Percentiles rank a stretch among this genome's conserved stretches.
phyloP scores from a whole-genome alignment of 2,113 vertebrate species.

The Siniperca chuatsi region DNA sequence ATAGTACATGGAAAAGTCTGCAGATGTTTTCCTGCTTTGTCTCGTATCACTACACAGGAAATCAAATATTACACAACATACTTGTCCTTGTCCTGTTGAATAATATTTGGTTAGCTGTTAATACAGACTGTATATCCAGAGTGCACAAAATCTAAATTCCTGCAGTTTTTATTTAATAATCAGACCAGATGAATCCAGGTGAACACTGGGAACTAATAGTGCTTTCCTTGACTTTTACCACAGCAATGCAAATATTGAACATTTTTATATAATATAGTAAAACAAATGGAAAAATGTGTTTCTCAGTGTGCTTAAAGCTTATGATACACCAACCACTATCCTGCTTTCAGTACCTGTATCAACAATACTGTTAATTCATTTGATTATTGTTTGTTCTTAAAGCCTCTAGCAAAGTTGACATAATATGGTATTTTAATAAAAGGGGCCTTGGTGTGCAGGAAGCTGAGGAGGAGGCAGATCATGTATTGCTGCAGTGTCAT shows the following conservation, averaged over 20 bases:
- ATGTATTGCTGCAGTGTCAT: background rate
- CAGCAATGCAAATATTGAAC: background rate
- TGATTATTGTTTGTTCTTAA: background rate
- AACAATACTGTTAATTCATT: background rate
- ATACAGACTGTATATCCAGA: slow-evolving; percentile 19
- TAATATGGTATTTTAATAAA: background rate
- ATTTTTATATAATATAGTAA: background rate
- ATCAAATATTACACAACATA: slow-evolving; percentile 61
- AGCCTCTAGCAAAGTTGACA: background rate
- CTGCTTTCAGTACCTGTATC: background rate
- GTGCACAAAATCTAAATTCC: background rate
- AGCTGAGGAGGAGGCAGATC: background rate
- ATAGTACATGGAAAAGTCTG: slow-evolving; percentile 31
- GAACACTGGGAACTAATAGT: background rate
- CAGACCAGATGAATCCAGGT: slow-evolving; percentile 1
- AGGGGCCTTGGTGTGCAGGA: background rate
- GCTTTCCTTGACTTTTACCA: background rate
- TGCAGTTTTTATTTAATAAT: background rate
- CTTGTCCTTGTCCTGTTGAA: slow-evolving; percentile 31
- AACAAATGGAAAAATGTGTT: background rate
- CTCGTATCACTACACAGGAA: slow-evolving; percentile 40
- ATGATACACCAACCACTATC: background rate
- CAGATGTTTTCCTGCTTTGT: slow-evolving; percentile 53
- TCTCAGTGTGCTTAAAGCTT: background rate
- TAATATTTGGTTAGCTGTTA: slow-evolving; percentile 66